A percentile compares a stretch with the other conserved stretches of the same genome.
Conservation (phyloP, 2,888 invertebrate genomes). For the Lysandra coridon region DNA sequence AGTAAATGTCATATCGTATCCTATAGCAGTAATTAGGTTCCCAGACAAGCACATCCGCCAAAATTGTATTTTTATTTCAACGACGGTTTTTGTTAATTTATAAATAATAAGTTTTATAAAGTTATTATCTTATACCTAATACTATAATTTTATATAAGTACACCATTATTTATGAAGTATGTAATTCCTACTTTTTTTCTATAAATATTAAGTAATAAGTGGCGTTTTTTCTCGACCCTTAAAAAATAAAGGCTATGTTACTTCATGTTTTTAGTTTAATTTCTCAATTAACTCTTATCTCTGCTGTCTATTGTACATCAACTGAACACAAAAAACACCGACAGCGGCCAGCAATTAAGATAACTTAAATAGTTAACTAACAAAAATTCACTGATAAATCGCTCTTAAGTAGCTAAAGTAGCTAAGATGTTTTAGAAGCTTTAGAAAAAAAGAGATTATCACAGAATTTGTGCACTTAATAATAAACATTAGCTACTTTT, state of each 20-base stretch:
- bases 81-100: not conserved
- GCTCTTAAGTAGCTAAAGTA: conserved; percentile 7
- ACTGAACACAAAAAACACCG: conserved; percentile 5
- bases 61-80: not conserved
- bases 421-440: not conserved
- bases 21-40: not conserved
- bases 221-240: not conserved
- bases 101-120: not conserved
- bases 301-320: conserved; percentile 15
- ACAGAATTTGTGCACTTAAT: not conserved
- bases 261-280: conserved; percentile 22
- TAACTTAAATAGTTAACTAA: conserved; percentile 7
- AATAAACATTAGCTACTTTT: not conserved
- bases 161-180: too few relatives aligned
- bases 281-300: conserved; percentile 22
- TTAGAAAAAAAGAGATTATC: not conserved
- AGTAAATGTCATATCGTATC: conserved; percentile 4
- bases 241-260: not conserved
- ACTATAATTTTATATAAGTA: too few relatives aligned
- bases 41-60: not conserved
- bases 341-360: conserved; percentile 14
- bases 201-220: too few relatives aligned
- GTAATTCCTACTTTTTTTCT: too few relatives aligned
- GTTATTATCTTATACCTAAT: too few relatives aligned
- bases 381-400: conserved; percentile 4